Conservation (phyloP, 2,797 vertebrate species). For the Malacoraja senta region DNA sequence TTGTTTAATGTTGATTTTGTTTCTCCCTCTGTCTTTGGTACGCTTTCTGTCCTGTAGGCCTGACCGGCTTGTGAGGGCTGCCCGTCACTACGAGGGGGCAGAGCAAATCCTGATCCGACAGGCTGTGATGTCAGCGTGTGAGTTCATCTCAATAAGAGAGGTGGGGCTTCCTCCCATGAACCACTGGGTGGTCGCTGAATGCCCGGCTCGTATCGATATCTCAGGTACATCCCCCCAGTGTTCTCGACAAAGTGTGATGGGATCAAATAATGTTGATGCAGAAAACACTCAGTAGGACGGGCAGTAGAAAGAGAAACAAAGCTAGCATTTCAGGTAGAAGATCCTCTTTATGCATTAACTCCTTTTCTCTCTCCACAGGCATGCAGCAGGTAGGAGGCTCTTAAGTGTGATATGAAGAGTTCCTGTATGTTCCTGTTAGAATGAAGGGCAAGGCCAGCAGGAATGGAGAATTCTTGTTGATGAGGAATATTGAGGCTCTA, state of each 20-base stretch:
- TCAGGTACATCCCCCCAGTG: constrained; percentile 65
- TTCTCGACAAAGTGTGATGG: neutral
- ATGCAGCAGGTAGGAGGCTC: too few species aligned
- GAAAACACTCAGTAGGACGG: neutral
- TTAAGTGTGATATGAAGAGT: too few species aligned
- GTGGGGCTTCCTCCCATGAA: constrained; percentile 57
- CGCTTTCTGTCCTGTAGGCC: constrained; percentile 58
- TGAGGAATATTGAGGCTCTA: too few species aligned
- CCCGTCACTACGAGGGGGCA: constrained; percentile 86
- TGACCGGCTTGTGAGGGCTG: constrained; percentile 76
- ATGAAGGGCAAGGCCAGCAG: too few species aligned
- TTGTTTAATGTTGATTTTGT: neutral
- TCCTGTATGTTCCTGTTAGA: too few species aligned
- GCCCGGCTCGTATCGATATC: constrained; percentile 82
- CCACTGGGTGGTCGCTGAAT: constrained; percentile 75
- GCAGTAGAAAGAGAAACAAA: too few species aligned
- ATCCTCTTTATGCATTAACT: too few species aligned
- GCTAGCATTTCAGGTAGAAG: too few species aligned
- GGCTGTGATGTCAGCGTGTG: constrained; percentile 78
- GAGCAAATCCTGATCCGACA: constrained; percentile 80
- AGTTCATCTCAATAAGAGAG: constrained; percentile 60
- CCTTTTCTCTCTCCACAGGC: too few species aligned
- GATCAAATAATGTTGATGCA: neutral
- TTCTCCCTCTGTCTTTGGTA: neutral
- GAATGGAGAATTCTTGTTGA: too few species aligned